Percentiles rank a stretch among this genome's conserved stretches.
These are phyloP conservation scores for Nowickia ferox DNA, from an alignment of 2,888 invertebrate genomes.

Conservation along the genomic window DNA sequence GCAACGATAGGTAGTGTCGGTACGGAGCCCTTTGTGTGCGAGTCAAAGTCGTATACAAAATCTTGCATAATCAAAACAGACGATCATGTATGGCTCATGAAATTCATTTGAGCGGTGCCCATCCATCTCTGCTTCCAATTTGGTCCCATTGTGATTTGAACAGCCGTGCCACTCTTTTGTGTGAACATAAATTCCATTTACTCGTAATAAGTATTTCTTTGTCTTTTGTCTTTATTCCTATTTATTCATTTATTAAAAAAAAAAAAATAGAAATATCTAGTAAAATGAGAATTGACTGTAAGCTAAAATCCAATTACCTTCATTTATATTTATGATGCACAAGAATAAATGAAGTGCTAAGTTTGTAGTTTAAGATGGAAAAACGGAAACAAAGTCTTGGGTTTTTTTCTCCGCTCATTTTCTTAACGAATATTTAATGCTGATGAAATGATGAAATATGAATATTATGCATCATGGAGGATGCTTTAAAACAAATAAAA, in stretches of 20 bases:
- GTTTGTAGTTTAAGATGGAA: neutral
- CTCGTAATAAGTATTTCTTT: neutral
- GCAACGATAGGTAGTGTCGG: too few relatives aligned
- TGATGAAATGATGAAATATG: neutral
- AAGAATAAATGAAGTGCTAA: conserved; percentile 30
- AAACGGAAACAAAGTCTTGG: neutral
- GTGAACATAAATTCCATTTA: conserved; percentile 2
- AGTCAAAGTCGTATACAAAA: too few relatives aligned
- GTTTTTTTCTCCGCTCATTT: neutral
- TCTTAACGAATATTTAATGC: neutral
- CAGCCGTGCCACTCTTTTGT: neutral
- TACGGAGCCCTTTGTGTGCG: too few relatives aligned
- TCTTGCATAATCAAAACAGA: too few relatives aligned
- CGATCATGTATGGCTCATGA: too few relatives aligned
- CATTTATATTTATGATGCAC: conserved; percentile 41
- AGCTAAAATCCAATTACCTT: conserved; percentile 59
- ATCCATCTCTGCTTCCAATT: too few relatives aligned
- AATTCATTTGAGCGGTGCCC: too few relatives aligned
- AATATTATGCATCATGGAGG: neutral
- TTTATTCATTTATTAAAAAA: neutral
- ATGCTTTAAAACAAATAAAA: neutral
- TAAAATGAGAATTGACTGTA: conserved; percentile 13
- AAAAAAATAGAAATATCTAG: conserved; percentile 1
- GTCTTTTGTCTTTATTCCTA: neutral
- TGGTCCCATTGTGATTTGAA: neutral